Conservation (phyloP, 2,888 invertebrate species). For the Coremacera marginata region DNA sequence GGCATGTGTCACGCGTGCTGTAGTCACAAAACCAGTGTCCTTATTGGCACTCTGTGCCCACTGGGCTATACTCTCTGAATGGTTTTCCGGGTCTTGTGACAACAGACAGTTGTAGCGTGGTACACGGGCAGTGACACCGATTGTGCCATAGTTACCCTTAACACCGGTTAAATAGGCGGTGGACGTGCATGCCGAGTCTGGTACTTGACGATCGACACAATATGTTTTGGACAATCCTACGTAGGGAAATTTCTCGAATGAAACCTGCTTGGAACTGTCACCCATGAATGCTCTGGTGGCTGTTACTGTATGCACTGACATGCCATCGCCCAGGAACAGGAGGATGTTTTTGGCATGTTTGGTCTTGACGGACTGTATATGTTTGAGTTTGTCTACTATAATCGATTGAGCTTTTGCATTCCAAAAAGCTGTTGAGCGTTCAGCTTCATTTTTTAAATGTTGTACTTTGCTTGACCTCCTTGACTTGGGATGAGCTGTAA, state of each 20-base stretch:
- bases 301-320: conserved; percentile 79
- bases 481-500: conserved; percentile 54
- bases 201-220: conserved; percentile 81
- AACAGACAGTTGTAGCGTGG: conserved; percentile 75
- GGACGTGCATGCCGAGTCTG: conserved; percentile 87
- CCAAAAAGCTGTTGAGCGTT: conserved; percentile 62
- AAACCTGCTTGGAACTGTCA: conserved; percentile 74
- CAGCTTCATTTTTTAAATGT: conserved; percentile 53
- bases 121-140: conserved; percentile 80
- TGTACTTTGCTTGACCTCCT: conserved; percentile 32
- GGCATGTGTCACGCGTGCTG: conserved; percentile 83
- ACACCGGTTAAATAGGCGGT: conserved; percentile 85
- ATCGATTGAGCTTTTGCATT: conserved; percentile 61
- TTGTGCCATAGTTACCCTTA: conserved; percentile 81
- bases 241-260: conserved; percentile 76
- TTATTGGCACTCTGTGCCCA: conserved; percentile 80
- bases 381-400: conserved; percentile 56
- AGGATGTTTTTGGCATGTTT: conserved; percentile 74
- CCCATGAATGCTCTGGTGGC: conserved; percentile 76
- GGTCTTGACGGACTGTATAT: conserved; percentile 49
- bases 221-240: conserved; percentile 75
- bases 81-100: conserved; percentile 71
- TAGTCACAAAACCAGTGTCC: conserved; percentile 79
- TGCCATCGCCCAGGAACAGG: conserved; percentile 81
- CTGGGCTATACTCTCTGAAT: conserved; percentile 76